A percentile compares a stretch with the other conserved stretches of the same genome.
phyloP scores from a whole-genome alignment of 1,140 invertebrate genomes.

The Anastatus disparis region DNA sequence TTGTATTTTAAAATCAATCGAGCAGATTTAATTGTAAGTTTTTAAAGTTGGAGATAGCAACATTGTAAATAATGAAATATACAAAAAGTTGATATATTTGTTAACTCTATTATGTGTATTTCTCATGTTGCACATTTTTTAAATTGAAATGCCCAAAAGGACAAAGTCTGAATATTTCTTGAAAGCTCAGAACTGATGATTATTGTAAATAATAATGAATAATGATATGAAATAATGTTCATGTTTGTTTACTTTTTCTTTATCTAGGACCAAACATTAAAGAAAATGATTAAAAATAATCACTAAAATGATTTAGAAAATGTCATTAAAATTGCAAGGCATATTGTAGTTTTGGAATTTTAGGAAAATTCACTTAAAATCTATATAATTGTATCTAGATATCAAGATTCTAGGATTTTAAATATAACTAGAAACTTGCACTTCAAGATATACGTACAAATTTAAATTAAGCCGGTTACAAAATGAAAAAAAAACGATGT shows the following conservation, averaged over 20 bases:
- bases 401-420: constrained; percentile 29
- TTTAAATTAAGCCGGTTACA: constrained; percentile 33
- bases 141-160: constrained; percentile 25
- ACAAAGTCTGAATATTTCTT: constrained; percentile 34
- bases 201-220: constrained; percentile 35
- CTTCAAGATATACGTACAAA: constrained; percentile 37
- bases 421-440: constrained; percentile 33
- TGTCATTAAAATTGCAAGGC: constrained; percentile 2
- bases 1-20: constrained; percentile 22
- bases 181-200: constrained; percentile 32
- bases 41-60: constrained; percentile 35
- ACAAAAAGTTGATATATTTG: constrained; percentile 39
- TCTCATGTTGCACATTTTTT: constrained; percentile 37
- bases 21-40: constrained; percentile 25
- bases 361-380: too few relatives aligned
- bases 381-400: constrained; percentile 26
- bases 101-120: constrained; percentile 39
- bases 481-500: constrained; percentile 9
- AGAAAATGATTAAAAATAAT: neutral
- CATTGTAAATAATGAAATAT: constrained; percentile 40
- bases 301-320: constrained; percentile 5
- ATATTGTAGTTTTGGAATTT: constrained; percentile 8
- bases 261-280: constrained; percentile 24
- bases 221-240: neutral
- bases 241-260: constrained; percentile 27